Evolutionary conservation across 2,888 invertebrate species (phyloP), one percentile per base, ranked within the genome.

Genomic region (Drosophila heteroneura): DNA sequence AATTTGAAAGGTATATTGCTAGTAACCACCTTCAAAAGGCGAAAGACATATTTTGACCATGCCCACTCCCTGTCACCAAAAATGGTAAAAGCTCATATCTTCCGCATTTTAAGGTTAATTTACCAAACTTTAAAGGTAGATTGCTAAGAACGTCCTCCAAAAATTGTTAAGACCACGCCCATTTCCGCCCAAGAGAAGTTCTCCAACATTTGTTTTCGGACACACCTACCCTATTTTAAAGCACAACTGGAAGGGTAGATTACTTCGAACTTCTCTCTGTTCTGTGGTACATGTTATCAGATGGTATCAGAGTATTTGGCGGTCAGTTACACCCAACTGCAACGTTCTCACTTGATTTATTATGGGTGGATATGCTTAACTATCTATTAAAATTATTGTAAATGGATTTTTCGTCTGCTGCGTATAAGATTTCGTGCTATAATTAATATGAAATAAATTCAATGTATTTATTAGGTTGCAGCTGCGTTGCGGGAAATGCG

Each of bases 401-500:
- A 47, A 26, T 16, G 7, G 7, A 22, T 44, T 22, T 44, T 22
- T 44, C 14, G 22, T 1, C 22, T 44, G 22, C 5, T 41, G 19
- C 10, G n/a, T 12, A n/a, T n/a, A n/a, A n/a, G 5, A 41, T 10
- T 41, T 6, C 26, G 1, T 51, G 28, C 10, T 1, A 14, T n/a
- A n/a, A 32, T 12, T 32, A 53, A 26, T 54, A 16, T 26, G 2
- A 54, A 54, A 19, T 54, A 6, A 35, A 16, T 56, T 37, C 37
- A 37, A 56, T 56, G 4, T 51, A 49, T 37, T 56, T 47, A 6
- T 37, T 67, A 70, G 69, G 69, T 97, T 10, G 98, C 98, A 0
- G 95, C 96, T 1, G 98, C 98, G 0, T 93, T 98, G 74, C 94
- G 97, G 9, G 98, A 98, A 94, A 98, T 98, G 97, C 94, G 96